Evolutionary conservation across 2,888 invertebrate species (phyloP).

Genomic region (Erebia palarica): DNA sequence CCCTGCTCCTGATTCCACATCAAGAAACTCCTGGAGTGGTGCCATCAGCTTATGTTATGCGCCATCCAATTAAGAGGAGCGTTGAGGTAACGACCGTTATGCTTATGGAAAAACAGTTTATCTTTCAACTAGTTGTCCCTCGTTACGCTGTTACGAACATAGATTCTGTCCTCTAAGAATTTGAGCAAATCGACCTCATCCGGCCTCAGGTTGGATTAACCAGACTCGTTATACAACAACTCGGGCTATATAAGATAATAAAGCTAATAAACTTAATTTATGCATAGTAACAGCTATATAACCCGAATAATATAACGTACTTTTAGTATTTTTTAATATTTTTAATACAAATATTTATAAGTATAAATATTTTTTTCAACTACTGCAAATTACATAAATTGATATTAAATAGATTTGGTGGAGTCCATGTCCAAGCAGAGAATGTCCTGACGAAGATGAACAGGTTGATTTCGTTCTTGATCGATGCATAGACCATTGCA

Average conservation of each 20-base stretch:
- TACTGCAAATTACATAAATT: neutral
- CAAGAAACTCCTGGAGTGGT: conserved; percentile 89
- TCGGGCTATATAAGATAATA: conserved; percentile 74
- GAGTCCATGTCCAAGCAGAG: conserved; percentile 91
- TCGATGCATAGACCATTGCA: conserved; percentile 88
- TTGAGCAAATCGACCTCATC: conserved; percentile 80
- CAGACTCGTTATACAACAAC: conserved; percentile 67
- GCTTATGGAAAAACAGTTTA: conserved; percentile 21
- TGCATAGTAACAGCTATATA: conserved; percentile 42
- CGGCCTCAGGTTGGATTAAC: conserved; percentile 75
- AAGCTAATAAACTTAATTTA: conserved; percentile 72
- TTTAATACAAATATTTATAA: neutral
- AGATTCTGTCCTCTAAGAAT: conserved; percentile 72
- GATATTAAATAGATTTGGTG: conserved; percentile 86
- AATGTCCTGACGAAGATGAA: conserved; percentile 89
- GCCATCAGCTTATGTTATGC: conserved; percentile 89
- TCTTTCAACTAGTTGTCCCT: conserved; percentile 55
- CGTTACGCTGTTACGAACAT: conserved; percentile 56
- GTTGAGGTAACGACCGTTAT: conserved; percentile 82
- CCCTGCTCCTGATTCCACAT: conserved; percentile 89
- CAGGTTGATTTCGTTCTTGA: conserved; percentile 88
- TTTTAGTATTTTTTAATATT: neutral
- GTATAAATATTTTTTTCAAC: neutral
- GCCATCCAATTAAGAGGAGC: conserved; percentile 86
- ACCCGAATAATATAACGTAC: neutral